Base-by-base conservation (phyloP, 1,140 invertebrate species). In the Metaphire vulgaris region DNA sequence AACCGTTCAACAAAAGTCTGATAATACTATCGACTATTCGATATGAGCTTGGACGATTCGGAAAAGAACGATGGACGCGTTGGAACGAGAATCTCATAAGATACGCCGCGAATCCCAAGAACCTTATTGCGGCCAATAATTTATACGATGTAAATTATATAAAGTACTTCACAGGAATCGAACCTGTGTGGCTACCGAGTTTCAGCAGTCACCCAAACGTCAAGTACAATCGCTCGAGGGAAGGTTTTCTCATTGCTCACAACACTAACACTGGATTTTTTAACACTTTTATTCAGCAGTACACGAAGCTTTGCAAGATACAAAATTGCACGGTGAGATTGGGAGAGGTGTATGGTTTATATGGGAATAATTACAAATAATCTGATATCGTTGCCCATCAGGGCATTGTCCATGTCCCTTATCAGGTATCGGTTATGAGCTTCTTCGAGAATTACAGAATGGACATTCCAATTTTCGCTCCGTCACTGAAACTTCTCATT, bases 1-100 rank as follows among this genome's bases (percentile, higher is more conserved):
- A 75, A 12, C 77, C 77, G 29, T 73, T 79, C 26, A 78, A 78
- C 34, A 76, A 76, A 64, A 78, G 74, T 6, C 71, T 79, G 26
- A 75, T 79, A 64, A 33, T 66, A 33, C 56, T 76, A 69, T 65
- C 69, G 41, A 72, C 31, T 68, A 41, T 75, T 33, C 69, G 79
- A n/a, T 79, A 76, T 29, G n/a, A n/a, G n/a, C n/a, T n/a, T n/a
- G n/a, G n/a, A n/a, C 64, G 64, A 16, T n/a, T n/a, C n/a, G 64
- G n/a, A 65, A n/a, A 65, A 65, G n/a, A 16, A n/a, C 64, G 64
- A 15, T 65, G 64, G 64, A 15, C 15, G 15, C 15, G 15, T 21
- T 70, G 69, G 69, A 70, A 70, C 29, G 0, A 33, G 69, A 70
- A 33, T 15, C 68, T 69, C 14, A n/a, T n/a, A 15, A 65, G 64